These are phyloP conservation scores for Axis porcinus DNA, from an alignment of 2,113 vertebrate genomes.

Conservation along the genomic window DNA sequence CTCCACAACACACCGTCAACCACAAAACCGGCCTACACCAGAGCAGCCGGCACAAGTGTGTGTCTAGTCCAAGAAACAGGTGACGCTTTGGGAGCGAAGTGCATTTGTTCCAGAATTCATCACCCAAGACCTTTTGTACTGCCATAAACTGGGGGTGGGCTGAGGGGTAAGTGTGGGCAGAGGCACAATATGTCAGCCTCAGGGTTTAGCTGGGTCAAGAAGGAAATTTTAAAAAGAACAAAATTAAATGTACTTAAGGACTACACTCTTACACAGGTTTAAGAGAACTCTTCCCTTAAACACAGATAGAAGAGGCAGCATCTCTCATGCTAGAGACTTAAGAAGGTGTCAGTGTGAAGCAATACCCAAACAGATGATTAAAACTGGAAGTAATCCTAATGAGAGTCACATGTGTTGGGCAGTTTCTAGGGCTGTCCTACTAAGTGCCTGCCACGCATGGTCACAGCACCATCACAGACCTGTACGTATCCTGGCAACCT, in stretches of 20 bases:
- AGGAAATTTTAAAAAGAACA: background rate
- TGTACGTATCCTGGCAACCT: background rate
- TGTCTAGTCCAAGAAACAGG: conserved; percentile 12
- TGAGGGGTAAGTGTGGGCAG: background rate
- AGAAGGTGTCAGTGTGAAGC: background rate
- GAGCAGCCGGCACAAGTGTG: background rate
- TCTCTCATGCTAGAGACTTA: background rate
- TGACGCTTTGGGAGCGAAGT: background rate
- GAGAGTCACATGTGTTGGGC: background rate
- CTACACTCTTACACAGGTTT: background rate
- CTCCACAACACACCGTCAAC: too few relatives aligned
- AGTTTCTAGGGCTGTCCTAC: background rate
- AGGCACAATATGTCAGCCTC: background rate
- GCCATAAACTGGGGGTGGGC: background rate
- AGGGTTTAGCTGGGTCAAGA: background rate
- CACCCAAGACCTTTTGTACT: background rate
- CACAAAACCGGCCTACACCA: background rate
- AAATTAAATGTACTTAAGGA: background rate
- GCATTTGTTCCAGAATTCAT: background rate
- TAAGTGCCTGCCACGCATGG: accelerated
- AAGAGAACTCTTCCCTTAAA: background rate
- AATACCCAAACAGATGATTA: background rate
- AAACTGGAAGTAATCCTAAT: background rate
- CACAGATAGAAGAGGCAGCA: background rate
- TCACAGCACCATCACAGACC: background rate